Percentiles rank a stretch among this genome's conserved stretches.
phyloP scores from a whole-genome alignment of 2,797 vertebrate species.

The Sebastes taczanowskii region DNA sequence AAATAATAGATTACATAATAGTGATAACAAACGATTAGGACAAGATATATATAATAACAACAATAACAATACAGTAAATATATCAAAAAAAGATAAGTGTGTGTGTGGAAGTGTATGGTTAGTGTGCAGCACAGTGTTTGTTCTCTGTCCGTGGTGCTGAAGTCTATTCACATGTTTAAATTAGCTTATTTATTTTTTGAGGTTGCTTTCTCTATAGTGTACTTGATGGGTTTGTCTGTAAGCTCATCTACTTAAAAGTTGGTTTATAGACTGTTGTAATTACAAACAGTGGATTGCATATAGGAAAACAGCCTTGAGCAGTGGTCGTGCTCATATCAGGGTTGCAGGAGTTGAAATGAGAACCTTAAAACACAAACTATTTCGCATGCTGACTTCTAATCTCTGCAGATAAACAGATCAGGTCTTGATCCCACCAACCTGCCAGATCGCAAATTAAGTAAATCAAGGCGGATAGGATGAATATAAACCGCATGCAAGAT shows the following conservation, averaged over 20 bases:
- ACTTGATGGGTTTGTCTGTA: too few species aligned
- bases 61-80: too few species aligned
- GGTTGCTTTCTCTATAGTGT: too few species aligned
- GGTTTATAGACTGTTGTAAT: too few species aligned
- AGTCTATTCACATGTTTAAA: not conserved
- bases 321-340: not conserved
- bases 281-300: too few species aligned
- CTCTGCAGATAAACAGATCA: not conserved
- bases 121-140: not conserved
- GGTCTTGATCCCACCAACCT: not conserved
- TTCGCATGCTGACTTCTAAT: not conserved
- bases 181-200: not conserved
- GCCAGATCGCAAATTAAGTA: not conserved
- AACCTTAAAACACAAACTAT: not conserved
- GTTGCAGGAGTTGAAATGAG: not conserved
- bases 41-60: too few species aligned
- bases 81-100: too few species aligned
- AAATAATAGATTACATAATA: too few species aligned
- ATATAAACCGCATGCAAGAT: not conserved
- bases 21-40: too few species aligned
- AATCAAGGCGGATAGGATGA: not conserved
- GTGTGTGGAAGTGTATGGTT: too few species aligned
- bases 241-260: too few species aligned
- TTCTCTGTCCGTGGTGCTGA: conserved; percentile 63
- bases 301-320: not conserved